Conservation (phyloP, 2,113 vertebrate genomes). For the Lampris incognitus region DNA sequence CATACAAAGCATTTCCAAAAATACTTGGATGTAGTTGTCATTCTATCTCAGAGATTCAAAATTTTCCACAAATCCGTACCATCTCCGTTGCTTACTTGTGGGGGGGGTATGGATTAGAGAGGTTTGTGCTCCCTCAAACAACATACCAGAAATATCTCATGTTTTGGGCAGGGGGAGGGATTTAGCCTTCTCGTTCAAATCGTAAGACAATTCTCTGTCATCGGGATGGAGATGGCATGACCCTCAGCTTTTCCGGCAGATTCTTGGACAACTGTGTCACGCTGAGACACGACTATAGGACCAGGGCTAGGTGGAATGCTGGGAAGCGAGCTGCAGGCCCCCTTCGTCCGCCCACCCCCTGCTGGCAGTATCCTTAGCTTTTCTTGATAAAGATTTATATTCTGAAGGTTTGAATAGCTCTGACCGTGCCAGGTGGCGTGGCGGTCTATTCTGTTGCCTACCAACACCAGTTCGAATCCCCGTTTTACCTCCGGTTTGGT, state of each 20-base stretch:
- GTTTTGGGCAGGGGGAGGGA: background rate
- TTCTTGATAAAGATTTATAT: slow-evolving; percentile 11
- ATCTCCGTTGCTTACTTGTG: background rate
- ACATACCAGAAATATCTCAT: slow-evolving; percentile 19
- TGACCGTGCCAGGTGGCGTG: no score
- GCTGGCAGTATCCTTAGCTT: background rate
- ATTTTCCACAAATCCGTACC: background rate
- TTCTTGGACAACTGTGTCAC: slow-evolving; percentile 59
- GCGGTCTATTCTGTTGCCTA: no score
- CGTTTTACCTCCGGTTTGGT: no score
- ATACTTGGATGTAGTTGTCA: no score
- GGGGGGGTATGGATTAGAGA: background rate
- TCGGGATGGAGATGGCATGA: slow-evolving; percentile 4
- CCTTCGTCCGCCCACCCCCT: background rate
- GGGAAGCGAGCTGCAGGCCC: slow-evolving; percentile 6
- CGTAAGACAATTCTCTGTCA: slow-evolving; percentile 10
- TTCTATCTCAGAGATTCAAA: background rate
- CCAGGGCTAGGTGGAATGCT: slow-evolving; percentile 58
- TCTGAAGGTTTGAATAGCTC: slow-evolving; percentile 11
- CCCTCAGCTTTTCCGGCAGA: slow-evolving; percentile 35
- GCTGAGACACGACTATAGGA: slow-evolving; percentile 52
- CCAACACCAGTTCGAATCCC: no score
- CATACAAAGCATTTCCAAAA: no score
- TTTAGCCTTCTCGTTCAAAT: slow-evolving; percentile 11
- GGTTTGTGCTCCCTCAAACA: background rate